phyloP scores from a whole-genome alignment of 1,140 invertebrate species.

The Anastrepha ludens region DNA sequence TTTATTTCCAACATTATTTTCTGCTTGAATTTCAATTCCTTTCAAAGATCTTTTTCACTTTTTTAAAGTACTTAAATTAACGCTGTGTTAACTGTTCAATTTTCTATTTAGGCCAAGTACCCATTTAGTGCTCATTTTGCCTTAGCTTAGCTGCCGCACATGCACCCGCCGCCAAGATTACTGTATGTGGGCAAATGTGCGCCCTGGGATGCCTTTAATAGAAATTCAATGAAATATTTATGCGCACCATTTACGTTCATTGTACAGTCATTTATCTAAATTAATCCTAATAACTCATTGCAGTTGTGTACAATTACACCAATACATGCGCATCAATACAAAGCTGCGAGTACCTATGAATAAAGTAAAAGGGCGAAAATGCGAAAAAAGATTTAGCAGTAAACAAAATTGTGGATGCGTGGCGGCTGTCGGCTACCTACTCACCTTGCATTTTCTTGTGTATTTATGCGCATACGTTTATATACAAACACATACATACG shows the following conservation, averaged over 20 bases:
- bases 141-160: too few relatives aligned
- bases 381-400: neutral
- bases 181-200: constrained; percentile 62
- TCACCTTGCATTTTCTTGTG: too few relatives aligned
- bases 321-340: neutral
- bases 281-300: constrained; percentile 52
- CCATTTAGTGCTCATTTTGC: neutral
- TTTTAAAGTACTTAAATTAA: too few relatives aligned
- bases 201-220: constrained; percentile 25
- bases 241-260: constrained; percentile 45
- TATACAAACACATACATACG: neutral
- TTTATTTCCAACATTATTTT: too few relatives aligned
- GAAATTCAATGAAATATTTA: constrained; percentile 44
- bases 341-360: neutral
- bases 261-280: constrained; percentile 52
- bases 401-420: neutral
- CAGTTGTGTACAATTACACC: constrained; percentile 30
- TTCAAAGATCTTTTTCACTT: too few relatives aligned
- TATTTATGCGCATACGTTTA: too few relatives aligned
- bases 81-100: too few relatives aligned
- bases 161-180: too few relatives aligned
- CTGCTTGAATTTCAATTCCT: too few relatives aligned
- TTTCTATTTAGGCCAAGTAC: too few relatives aligned
- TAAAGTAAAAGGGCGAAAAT: neutral
- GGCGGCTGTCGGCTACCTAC: too few relatives aligned